Evolutionary conservation across 2,888 invertebrate species (phyloP).

Genomic region (Torymus auratus): DNA sequence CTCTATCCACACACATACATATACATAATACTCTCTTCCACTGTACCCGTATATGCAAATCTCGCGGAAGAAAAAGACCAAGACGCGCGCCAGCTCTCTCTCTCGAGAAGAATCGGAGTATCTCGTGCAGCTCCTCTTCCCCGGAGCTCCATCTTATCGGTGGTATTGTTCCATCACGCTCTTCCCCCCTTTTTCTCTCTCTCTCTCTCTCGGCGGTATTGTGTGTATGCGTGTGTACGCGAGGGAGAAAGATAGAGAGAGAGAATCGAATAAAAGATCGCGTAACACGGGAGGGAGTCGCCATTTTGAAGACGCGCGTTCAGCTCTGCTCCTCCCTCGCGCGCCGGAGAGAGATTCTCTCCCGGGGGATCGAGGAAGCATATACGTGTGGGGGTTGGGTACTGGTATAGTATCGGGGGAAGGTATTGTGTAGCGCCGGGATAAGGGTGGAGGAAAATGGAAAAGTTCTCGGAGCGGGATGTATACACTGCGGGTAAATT

Average conservation of each 20-base stretch:
- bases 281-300: constrained; percentile 67
- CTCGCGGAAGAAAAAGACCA: too few species aligned
- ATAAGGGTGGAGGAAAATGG: too few species aligned
- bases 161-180: constrained; percentile 53
- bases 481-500: too few species aligned
- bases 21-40: too few species aligned
- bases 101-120: constrained; percentile 28
- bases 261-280: constrained; percentile 66
- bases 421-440: too few species aligned
- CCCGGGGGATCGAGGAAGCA: too few species aligned
- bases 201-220: not conserved
- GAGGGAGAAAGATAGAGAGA: not conserved
- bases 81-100: too few species aligned
- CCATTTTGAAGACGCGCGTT: constrained; percentile 71
- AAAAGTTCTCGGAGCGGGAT: too few species aligned
- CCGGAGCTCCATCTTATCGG: constrained; percentile 45
- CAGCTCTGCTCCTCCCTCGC: constrained; percentile 66
- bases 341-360: constrained; percentile 48
- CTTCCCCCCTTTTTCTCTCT: not conserved
- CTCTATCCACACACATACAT: not conserved
- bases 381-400: too few species aligned
- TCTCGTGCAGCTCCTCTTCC: constrained; percentile 2
- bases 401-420: too few species aligned
- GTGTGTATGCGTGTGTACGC: not conserved
- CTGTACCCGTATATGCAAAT: too few species aligned